Conservation (phyloP, 2,888 invertebrate genomes). For the Plagodis dolabraria region DNA sequence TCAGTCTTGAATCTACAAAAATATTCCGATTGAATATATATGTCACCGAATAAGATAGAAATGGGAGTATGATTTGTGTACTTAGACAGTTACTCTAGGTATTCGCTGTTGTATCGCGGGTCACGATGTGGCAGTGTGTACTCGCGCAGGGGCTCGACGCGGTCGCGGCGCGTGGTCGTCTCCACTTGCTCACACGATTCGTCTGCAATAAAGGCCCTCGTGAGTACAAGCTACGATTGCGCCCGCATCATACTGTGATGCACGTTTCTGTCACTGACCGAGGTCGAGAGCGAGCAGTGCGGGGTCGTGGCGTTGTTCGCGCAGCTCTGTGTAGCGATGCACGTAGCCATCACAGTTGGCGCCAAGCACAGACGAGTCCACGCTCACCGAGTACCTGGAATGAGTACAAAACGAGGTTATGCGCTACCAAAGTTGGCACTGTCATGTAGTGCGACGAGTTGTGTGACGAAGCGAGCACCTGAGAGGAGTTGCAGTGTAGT, state of each 20-base stretch:
- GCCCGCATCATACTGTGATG: neutral
- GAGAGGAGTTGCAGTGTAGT: constrained; percentile 53
- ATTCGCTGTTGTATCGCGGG: constrained; percentile 49
- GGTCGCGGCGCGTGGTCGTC: constrained; percentile 43
- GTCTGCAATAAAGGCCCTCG: constrained; percentile 40
- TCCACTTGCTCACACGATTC: constrained; percentile 55
- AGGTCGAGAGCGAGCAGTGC: constrained; percentile 53
- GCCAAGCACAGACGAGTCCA: constrained; percentile 73
- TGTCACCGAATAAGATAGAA: no score
- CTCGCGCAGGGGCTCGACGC: constrained; percentile 71
- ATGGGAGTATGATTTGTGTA: neutral
- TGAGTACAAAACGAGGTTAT: neutral
- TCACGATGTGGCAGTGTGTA: constrained; percentile 62
- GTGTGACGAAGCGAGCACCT: neutral
- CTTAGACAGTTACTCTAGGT: constrained; percentile 42
- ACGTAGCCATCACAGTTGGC: constrained; percentile 62
- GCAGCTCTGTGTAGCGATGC: constrained; percentile 61
- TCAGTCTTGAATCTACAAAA: constrained; percentile 54
- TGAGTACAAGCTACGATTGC: neutral
- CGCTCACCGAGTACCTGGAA: constrained; percentile 63
- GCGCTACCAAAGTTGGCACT: no score
- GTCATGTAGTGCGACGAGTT: no score
- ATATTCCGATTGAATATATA: no score
- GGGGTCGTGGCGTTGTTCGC: constrained; percentile 41
- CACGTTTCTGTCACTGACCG: constrained; percentile 41